These are phyloP conservation scores for Syngnathus typhle DNA, from an alignment of 2,113 vertebrate genomes.

Conservation along the genomic window DNA sequence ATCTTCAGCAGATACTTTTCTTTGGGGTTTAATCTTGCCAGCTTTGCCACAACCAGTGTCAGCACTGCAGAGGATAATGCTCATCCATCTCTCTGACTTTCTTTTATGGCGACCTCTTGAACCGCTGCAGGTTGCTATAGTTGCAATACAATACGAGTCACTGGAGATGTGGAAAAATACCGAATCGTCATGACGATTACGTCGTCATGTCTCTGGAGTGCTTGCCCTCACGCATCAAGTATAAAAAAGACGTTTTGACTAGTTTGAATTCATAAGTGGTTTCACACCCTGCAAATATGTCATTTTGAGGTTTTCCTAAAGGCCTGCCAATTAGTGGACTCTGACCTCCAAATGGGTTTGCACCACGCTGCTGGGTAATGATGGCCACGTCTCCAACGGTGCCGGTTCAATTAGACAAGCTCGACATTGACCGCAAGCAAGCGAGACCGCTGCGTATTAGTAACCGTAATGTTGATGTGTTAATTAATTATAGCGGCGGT, in stretches of 20 bases:
- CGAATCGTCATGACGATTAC: no score
- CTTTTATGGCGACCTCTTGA: conserved; percentile 27
- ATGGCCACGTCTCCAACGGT: neutral
- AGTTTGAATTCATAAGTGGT: neutral
- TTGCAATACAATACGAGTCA: neutral
- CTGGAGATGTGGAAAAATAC: no score
- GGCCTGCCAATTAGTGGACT: neutral
- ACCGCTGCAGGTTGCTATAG: conserved; percentile 12
- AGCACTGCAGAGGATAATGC: conserved; percentile 22
- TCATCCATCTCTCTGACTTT: conserved; percentile 26
- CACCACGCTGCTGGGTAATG: neutral
- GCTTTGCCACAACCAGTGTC: conserved; percentile 25
- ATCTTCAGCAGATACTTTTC: conserved; percentile 21
- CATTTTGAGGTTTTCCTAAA: neutral
- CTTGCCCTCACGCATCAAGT: no score
- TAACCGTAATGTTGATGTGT: conserved; percentile 46
- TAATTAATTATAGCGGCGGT: conserved; percentile 39
- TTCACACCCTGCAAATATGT: neutral
- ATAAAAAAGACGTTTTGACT: no score
- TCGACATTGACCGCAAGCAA: neutral
- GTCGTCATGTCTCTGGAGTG: no score
- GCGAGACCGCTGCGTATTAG: conserved; percentile 21
- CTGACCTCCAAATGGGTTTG: neutral
- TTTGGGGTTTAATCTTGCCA: conserved; percentile 37
- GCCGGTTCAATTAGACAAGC: neutral